Evolutionary conservation across 2,888 invertebrate species (phyloP).

Genomic region (Dynastes maya): DNA sequence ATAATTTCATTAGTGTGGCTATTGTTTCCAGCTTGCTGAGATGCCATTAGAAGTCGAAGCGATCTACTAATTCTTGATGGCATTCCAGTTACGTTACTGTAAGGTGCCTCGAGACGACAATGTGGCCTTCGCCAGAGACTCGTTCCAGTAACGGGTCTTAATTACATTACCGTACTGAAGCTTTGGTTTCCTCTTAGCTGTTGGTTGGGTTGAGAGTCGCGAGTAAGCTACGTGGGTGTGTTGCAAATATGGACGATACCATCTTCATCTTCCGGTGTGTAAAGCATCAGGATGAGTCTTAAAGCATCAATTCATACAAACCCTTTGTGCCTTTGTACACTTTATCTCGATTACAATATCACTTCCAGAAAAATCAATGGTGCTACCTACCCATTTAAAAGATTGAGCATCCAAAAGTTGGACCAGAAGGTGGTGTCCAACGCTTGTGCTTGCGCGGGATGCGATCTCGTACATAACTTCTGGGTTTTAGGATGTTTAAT

Average conservation of each 20-base stretch:
- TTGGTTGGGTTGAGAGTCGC: constrained; percentile 34
- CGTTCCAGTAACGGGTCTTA: constrained; percentile 17
- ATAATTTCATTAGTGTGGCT: no score
- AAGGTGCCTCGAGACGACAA: background rate
- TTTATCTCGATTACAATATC: constrained; percentile 31
- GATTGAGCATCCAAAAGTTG: background rate
- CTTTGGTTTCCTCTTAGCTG: constrained; percentile 44
- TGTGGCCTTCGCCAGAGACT: background rate
- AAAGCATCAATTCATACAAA: constrained; percentile 51
- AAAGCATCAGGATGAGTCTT: constrained; percentile 45
- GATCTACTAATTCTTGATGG: constrained; percentile 48
- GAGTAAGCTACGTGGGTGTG: constrained; percentile 36
- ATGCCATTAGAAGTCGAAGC: constrained; percentile 46
- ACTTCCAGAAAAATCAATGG: no score
- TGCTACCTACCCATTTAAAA: constrained; percentile 25
- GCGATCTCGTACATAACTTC: background rate
- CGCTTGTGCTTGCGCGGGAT: background rate
- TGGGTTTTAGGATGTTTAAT: no score
- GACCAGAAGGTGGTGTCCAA: constrained; percentile 16
- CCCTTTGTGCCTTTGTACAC: constrained; percentile 45
- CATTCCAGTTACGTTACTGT: constrained; percentile 49
- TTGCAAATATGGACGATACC: constrained; percentile 45
- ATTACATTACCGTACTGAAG: no score
- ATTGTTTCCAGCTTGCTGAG: no score
- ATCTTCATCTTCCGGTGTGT: constrained; percentile 37